Percentiles rank a stretch among this genome's conserved stretches.
Conservation (phyloP, 2,113 vertebrate genomes). For the Chaetodon trifascialis region DNA sequence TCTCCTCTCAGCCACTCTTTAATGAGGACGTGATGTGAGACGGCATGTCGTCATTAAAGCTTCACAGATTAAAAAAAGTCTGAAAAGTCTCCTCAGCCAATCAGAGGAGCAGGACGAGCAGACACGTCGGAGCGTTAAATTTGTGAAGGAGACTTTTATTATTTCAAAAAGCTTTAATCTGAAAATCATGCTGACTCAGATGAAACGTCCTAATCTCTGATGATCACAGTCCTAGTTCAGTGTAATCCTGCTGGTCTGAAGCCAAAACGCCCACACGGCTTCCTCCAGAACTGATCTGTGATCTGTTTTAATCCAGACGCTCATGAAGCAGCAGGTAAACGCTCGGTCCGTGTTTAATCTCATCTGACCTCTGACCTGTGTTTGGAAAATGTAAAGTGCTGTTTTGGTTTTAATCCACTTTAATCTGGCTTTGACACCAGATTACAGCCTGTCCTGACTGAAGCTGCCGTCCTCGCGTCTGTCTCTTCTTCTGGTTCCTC, state of each 20-base stretch:
- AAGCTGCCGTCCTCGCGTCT: neutral
- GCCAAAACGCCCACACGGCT: neutral
- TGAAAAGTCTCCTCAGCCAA: too few species aligned
- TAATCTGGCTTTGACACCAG: neutral
- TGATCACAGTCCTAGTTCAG: constrained; percentile 7
- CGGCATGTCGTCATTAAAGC: too few species aligned
- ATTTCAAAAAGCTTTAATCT: constrained; percentile 15
- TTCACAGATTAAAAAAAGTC: too few species aligned
- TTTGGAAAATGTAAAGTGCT: neutral
- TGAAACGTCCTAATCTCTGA: constrained; percentile 11
- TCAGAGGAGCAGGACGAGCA: too few species aligned
- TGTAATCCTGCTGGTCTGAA: neutral
- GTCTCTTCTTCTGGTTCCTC: neutral
- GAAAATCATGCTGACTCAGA: constrained; percentile 9
- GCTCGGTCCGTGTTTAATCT: neutral
- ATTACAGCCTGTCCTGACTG: neutral
- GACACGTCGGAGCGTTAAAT: too few species aligned
- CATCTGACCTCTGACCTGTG: neutral
- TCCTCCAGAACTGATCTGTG: neutral
- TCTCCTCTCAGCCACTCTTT: too few species aligned
- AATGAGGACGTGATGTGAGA: too few species aligned
- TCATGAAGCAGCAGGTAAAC: neutral
- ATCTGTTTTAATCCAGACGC: neutral
- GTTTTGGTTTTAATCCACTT: neutral
- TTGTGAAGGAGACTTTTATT: neutral